Conservation (phyloP, 2,113 vertebrate genomes). For the Verasper variegatus region DNA sequence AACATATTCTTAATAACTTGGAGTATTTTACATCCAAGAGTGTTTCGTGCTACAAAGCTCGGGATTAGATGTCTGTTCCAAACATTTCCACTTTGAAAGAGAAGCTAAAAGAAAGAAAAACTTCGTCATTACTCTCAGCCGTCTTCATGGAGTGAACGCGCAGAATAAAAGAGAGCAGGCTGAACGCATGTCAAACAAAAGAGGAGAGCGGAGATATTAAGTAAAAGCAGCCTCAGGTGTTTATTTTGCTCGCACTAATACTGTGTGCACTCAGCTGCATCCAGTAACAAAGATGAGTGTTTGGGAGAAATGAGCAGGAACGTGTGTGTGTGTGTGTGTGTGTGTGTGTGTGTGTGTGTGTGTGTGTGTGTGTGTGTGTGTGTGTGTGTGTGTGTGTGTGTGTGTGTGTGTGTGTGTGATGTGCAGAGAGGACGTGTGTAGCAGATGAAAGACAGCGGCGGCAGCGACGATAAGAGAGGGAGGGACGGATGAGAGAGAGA, state of each 20-base stretch:
- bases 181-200: slow-evolving; percentile 34
- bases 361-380: too few relatives aligned
- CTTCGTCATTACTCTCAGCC: slow-evolving; percentile 12
- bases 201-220: neutral
- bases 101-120: slow-evolving; percentile 4
- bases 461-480: slow-evolving; percentile 16
- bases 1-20: neutral
- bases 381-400: too few relatives aligned
- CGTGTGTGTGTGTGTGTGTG: neutral
- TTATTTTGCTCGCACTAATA: slow-evolving; percentile 38
- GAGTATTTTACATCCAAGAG: neutral
- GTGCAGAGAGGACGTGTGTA: neutral
- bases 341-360: too few relatives aligned
- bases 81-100: slow-evolving; percentile 2
- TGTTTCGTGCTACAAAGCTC: neutral
- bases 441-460: slow-evolving; percentile 50
- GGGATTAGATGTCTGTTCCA: neutral
- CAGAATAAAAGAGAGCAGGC: slow-evolving; percentile 21
- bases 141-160: neutral
- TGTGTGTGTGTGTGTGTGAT: neutral
- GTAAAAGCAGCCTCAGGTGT: slow-evolving; percentile 46
- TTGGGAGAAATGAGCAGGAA: slow-evolving; percentile 36
- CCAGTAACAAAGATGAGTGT: slow-evolving; percentile 43
- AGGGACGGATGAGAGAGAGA: slow-evolving; percentile 33
- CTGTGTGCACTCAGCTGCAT: slow-evolving; percentile 44